Evolutionary conservation across 30 jellyfish, hydroid and myxozoan genomes (phyloP).

Genomic region (Aurelia sp.): DNA sequence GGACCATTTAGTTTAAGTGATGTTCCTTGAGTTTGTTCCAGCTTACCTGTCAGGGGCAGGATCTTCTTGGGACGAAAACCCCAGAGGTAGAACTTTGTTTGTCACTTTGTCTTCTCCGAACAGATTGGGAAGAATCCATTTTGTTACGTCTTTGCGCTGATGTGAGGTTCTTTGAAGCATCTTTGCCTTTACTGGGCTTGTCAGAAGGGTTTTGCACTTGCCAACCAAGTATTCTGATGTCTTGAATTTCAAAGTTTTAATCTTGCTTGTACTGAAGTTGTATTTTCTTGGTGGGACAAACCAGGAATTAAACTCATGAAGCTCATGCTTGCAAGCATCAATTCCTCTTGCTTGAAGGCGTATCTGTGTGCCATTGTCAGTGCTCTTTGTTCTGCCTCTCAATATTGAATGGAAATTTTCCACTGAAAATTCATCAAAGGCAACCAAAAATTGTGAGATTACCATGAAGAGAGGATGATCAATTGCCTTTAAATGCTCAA

Average conservation of each 20-base stretch:
- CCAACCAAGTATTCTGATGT: slow-evolving; percentile 8
- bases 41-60: slow-evolving; percentile 42
- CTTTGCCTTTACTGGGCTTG: slow-evolving; percentile 19
- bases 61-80: background rate
- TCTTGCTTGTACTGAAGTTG: slow-evolving; percentile 12
- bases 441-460: slow-evolving; percentile 26
- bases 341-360: no score
- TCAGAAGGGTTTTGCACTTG: background rate
- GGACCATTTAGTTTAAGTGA: background rate
- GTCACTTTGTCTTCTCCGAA: slow-evolving; percentile 32
- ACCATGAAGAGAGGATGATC: slow-evolving; percentile 25
- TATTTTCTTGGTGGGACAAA: slow-evolving; percentile 25
- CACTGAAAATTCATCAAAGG: slow-evolving; percentile 49
- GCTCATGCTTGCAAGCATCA: slow-evolving; percentile 52
- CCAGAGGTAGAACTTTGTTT: slow-evolving; percentile 39
- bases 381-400: slow-evolving; percentile 34
- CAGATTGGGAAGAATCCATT: background rate
- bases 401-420: slow-evolving; percentile 35
- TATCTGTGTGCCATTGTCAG: slow-evolving; percentile 14
- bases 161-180: slow-evolving; percentile 20
- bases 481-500: background rate
- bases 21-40: background rate
- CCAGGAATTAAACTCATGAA: slow-evolving; percentile 47
- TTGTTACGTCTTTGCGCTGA: background rate
- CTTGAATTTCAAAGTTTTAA: slow-evolving; percentile 6